Base-by-base conservation (phyloP, 2,797 vertebrate genomes). In the Carduelis carduelis region DNA sequence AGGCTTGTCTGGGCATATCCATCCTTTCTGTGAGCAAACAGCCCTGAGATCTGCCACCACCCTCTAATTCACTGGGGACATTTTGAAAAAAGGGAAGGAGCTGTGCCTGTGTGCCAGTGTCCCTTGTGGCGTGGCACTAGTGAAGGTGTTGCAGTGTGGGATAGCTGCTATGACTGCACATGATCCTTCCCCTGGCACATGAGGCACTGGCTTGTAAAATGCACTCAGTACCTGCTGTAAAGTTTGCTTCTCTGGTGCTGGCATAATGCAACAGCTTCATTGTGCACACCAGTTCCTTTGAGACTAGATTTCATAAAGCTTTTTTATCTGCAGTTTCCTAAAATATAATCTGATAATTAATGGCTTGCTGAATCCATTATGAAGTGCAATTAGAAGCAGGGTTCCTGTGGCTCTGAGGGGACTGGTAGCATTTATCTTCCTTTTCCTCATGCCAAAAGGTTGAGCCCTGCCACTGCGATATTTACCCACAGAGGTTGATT, bases 271-370 rank as follows among this genome's bases (percentile, higher is more conserved):
- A n/a, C 56, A 32, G 32, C 34, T 61, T 87, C 17, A 8, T 26
- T 57, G 74, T 44, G 43, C 68, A 53, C 60, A 6, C 30, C 12
- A 59, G 72, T 30, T 81, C 84, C 93, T 90, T 74, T 89, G 87
- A 95, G 91, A 81, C 71, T 85, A 75, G 70, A 77, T 95, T 95
- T 89, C 90, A 69, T 90, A 63, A 77, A 88, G 80, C 83, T 81
- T 95, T 95, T 95, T 95, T 91, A 94, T 97, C 94, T 91, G 52
- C 49, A 37, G 63, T 80, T 97, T 96, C 86, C 84, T 85, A 91
- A 96, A 96, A 92, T 93, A 88, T 95, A 95, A 95, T 97, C 97
- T 97, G 95, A 92, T 97, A 97, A 97, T 96, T 96, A 97, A 97
- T 96, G 97, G 96, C 92, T 97, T 96, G 88, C 95, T 95, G 97